Conservation (phyloP, 2,113 vertebrate genomes). For the Drymodes brunneopygia region DNA sequence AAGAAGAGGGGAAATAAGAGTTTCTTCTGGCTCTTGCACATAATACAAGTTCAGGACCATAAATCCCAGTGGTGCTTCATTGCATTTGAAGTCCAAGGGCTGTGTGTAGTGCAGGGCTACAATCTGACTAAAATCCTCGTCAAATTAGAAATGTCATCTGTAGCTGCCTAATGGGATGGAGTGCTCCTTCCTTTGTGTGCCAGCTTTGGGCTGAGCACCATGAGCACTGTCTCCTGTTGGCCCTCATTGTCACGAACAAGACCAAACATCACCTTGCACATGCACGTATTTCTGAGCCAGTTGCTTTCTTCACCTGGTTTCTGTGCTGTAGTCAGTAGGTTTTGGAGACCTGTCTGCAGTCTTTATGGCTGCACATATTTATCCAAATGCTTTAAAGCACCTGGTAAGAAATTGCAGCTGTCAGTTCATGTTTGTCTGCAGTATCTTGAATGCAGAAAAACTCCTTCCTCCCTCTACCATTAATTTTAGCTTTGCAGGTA, state of each 20-base stretch:
- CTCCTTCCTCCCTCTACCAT: not conserved
- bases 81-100: not conserved
- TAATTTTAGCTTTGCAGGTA: not conserved
- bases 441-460: not conserved
- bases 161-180: not conserved
- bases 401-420: not conserved
- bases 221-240: rapidly evolving
- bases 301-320: not conserved
- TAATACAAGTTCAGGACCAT: not conserved
- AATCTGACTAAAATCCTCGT: not conserved
- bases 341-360: not conserved
- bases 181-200: not conserved
- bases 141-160: not conserved
- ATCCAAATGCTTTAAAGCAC: not conserved
- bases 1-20: not conserved
- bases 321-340: not conserved
- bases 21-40: not conserved
- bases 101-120: not conserved
- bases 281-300: rapidly evolving
- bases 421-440: not conserved
- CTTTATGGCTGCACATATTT: not conserved
- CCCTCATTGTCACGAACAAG: rapidly evolving
- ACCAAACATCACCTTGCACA: not conserved
- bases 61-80: not conserved
- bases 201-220: not conserved